Percentiles rank a stretch among this genome's conserved stretches.
Conservation (phyloP, 1,140 invertebrate genomes). For the Panonychus citri region DNA sequence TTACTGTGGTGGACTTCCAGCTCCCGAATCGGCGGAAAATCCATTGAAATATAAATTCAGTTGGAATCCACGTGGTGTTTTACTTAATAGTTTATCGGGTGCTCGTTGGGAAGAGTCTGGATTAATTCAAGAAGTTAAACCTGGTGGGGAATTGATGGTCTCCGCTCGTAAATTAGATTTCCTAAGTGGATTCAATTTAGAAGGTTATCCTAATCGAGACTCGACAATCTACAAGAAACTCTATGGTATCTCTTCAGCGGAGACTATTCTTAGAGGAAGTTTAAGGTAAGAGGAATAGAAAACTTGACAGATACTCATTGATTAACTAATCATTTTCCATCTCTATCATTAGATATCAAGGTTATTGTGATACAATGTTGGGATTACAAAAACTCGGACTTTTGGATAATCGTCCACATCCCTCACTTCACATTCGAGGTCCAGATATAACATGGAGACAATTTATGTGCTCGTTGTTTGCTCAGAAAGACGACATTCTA, state of each 20-base stretch:
- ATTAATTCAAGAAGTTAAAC: conserved; percentile 31
- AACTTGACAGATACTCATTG: conserved; percentile 30
- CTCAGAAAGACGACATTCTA: conserved; percentile 67
- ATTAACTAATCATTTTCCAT: neutral
- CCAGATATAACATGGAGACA: conserved; percentile 91
- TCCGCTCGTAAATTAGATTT: conserved; percentile 51
- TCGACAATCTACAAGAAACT: conserved; percentile 64
- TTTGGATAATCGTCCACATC: conserved; percentile 59
- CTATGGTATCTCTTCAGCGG: conserved; percentile 54
- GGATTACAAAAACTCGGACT: conserved; percentile 64
- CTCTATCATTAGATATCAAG: conserved; percentile 23
- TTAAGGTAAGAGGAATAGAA: conserved; percentile 24
- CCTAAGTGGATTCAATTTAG: conserved; percentile 81
- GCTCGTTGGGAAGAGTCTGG: conserved; percentile 69
- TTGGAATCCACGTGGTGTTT: conserved; percentile 74
- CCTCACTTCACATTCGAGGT: conserved; percentile 70
- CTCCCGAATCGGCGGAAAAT: conserved; percentile 82
- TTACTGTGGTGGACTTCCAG: conserved; percentile 86
- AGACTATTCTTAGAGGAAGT: conserved; percentile 73
- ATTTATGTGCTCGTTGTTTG: conserved; percentile 61
- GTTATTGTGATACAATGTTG: conserved; percentile 65
- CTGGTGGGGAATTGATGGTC: conserved; percentile 53
- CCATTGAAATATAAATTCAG: conserved; percentile 86
- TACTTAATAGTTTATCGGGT: conserved; percentile 62
- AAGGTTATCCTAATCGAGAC: conserved; percentile 89